Conservation (phyloP, 2,113 vertebrate species). For the Nestor notabilis region DNA sequence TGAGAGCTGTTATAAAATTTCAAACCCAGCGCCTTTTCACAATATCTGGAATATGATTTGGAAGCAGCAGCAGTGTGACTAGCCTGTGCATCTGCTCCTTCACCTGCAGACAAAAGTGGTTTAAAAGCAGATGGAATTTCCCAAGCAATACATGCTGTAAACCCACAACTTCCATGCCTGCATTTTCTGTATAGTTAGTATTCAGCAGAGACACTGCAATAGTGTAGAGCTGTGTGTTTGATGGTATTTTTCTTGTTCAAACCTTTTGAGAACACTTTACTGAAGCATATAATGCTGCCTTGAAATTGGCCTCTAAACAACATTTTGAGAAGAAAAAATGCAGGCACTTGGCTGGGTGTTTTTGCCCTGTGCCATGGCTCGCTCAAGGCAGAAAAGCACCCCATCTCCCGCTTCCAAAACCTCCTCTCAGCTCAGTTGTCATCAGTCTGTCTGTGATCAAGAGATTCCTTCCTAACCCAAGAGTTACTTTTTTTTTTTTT, state of each 20-base stretch:
- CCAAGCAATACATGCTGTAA: neutral
- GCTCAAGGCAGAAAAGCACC: neutral
- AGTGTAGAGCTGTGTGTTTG: slow-evolving; percentile 27
- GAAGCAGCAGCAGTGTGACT: neutral
- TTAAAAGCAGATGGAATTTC: neutral
- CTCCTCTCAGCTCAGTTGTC: neutral
- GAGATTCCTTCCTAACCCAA: neutral
- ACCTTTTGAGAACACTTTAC: slow-evolving; percentile 49
- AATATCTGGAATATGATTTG: neutral
- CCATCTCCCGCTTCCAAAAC: neutral
- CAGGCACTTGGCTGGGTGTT: slow-evolving; percentile 30
- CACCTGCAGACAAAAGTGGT: neutral
- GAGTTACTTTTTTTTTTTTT: fast-evolving
- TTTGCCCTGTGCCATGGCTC: neutral
- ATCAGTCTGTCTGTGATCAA: neutral
- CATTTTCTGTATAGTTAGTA: slow-evolving; percentile 25
- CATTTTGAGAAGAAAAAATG: slow-evolving; percentile 36
- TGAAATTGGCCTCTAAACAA: slow-evolving; percentile 40
- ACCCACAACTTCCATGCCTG: neutral
- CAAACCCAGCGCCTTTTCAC: neutral
- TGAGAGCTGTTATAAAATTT: neutral
- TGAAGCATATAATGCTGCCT: slow-evolving; percentile 49
- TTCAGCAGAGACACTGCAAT: slow-evolving; percentile 37
- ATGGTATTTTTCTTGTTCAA: slow-evolving; percentile 46
- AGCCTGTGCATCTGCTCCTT: neutral